Percentiles rank a stretch among this genome's conserved stretches.
These are phyloP conservation scores for Nymphalis urticae DNA, from an alignment of 2,888 invertebrate species.

Conservation along the genomic window DNA sequence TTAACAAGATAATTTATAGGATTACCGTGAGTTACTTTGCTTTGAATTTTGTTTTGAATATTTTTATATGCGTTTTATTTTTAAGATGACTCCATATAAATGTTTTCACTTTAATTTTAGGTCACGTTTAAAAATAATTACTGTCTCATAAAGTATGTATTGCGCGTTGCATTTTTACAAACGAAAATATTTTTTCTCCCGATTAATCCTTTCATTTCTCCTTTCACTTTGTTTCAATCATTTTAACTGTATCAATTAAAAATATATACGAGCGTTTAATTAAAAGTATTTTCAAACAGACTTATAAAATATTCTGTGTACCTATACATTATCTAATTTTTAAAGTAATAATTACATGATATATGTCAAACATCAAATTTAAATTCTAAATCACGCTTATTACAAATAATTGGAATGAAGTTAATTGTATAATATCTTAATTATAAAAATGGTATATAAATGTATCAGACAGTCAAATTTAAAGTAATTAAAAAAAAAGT, in stretches of 20 bases:
- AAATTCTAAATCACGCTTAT: neutral
- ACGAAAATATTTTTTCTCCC: too few species aligned
- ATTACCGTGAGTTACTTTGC: neutral
- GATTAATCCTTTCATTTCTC: too few species aligned
- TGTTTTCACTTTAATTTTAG: neutral
- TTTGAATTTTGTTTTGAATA: neutral
- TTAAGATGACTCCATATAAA: neutral
- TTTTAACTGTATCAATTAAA: too few species aligned
- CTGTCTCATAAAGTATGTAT: neutral
- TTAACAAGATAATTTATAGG: neutral
- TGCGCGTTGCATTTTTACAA: too few species aligned
- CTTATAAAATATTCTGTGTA: neutral
- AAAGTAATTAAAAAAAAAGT: neutral
- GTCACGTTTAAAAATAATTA: constrained; percentile 7
- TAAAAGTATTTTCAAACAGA: too few species aligned
- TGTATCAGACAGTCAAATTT: neutral
- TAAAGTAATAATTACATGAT: constrained; percentile 3
- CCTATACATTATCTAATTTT: neutral
- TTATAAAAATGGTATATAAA: neutral
- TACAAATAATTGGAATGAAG: neutral
- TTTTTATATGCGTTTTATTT: neutral
- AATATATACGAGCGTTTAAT: too few species aligned
- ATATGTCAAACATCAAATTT: neutral
- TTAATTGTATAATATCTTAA: neutral
- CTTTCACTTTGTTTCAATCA: too few species aligned